phyloP scores from a whole-genome alignment of 2,888 invertebrate species.

The Scelioninae gen. 1 region DNA sequence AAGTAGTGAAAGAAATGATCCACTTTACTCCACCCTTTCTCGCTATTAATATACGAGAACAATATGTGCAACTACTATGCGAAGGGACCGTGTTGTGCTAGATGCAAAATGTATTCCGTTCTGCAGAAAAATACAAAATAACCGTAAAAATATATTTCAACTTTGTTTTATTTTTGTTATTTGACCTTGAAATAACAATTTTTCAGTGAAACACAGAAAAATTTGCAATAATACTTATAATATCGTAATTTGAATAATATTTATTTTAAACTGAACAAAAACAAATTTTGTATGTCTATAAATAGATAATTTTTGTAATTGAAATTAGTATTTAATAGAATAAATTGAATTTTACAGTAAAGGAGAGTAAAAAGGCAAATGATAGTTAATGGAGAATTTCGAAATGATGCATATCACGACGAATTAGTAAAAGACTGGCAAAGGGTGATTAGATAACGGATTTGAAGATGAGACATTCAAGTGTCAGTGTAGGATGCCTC shows the following conservation, averaged over 20 bases:
- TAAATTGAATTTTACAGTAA: too few species aligned
- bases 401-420: constrained; percentile 47
- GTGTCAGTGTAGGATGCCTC: constrained; percentile 49
- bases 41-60: constrained; percentile 27
- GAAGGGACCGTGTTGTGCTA: not conserved
- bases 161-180: too few species aligned
- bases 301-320: too few species aligned
- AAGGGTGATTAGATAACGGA: constrained; percentile 42
- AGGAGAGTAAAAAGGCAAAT: not conserved
- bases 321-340: too few species aligned
- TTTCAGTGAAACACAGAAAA: too few species aligned
- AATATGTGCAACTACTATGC: constrained; percentile 11
- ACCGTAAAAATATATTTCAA: too few species aligned
- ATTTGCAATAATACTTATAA: too few species aligned
- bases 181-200: too few species aligned
- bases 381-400: not conserved
- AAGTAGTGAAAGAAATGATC: constrained; percentile 8
- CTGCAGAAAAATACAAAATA: too few species aligned
- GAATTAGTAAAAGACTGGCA: constrained; percentile 39
- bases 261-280: too few species aligned
- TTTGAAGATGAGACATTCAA: constrained; percentile 59
- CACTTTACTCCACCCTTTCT: constrained; percentile 19
- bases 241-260: too few species aligned
- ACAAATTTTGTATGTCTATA: too few species aligned
- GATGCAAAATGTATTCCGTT: not conserved